Conservation (phyloP, 1,140 invertebrate genomes). For the Achroia grisella region DNA sequence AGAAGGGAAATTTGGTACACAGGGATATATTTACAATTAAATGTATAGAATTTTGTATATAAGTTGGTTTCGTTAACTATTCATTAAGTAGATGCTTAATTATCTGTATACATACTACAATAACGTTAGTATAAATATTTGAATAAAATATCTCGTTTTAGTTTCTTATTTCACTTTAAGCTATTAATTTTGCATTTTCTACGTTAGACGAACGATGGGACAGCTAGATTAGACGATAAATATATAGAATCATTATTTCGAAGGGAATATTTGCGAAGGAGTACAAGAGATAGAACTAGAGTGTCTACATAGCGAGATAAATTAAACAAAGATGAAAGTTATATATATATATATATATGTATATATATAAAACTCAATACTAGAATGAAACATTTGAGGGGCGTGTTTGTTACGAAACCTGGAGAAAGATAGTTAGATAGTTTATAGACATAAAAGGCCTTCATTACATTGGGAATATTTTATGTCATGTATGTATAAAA, state of each 20-base stretch:
- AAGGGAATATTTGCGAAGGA: slow-evolving; percentile 38
- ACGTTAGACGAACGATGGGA: slow-evolving; percentile 32
- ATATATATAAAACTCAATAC: slow-evolving; percentile 13
- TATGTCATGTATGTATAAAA: too few species aligned
- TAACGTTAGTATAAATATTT: slow-evolving; percentile 71
- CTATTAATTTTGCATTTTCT: slow-evolving; percentile 40
- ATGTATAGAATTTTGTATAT: slow-evolving; percentile 66
- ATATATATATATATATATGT: slow-evolving; percentile 10
- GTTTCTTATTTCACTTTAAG: slow-evolving; percentile 42
- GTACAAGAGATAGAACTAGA: slow-evolving; percentile 30
- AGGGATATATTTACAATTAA: slow-evolving; percentile 63
- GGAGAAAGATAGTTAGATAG: too few species aligned
- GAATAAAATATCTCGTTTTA: slow-evolving; percentile 64
- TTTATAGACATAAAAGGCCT: too few species aligned
- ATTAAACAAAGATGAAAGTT: slow-evolving; percentile 9
- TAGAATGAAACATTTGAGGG: too few species aligned
- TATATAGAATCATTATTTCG: slow-evolving; percentile 27
- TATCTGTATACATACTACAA: slow-evolving; percentile 51
- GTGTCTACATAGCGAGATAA: slow-evolving; percentile 27
- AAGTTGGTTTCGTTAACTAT: slow-evolving; percentile 55
- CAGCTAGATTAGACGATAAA: slow-evolving; percentile 21
- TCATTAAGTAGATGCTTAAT: slow-evolving; percentile 31
- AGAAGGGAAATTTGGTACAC: slow-evolving; percentile 69
- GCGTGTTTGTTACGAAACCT: too few species aligned
- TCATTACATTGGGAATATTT: too few species aligned